Base-by-base conservation (phyloP, 2,888 invertebrate genomes). In the Noctua pronuba region DNA sequence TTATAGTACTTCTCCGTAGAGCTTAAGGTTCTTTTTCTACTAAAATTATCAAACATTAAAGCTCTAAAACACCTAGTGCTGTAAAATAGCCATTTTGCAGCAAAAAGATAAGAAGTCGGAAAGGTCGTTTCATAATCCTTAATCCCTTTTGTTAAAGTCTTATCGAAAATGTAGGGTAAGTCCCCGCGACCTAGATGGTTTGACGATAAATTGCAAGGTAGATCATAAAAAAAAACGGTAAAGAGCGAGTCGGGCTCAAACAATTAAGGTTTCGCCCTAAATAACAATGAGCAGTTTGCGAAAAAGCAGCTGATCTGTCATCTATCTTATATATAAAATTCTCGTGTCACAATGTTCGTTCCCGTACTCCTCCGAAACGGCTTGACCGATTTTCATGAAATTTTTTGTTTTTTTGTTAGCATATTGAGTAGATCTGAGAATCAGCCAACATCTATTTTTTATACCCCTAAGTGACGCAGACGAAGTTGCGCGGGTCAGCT, bases 111-210 rank as follows among this genome's bases (percentile, higher is more conserved):
- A 38, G 28, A 66, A n/a, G 11, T 66, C 66, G 5, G 2, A 38
- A 58, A 66, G 60, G 28, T n/a, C 31, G 28, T 13, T 55, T 13
- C 2, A n/a, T 70, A 67, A 70, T 77, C 60, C 55, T 49, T 71
- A 77, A 80, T 80, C 35, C 49, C 18, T 73, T 55, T 18, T 55
- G 44, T 58, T 66, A 60, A 52, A 49, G 46, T 62, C 24, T 49
- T 82, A 80, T 80, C 82, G 24, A 68, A 41, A 38, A 73, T 28
- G 18, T 38, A 79, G 70, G 82, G 66, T 78, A 82, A 82, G 69
- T 73, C 69, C 79, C 83, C 24, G 11, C 16, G 49, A 68, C 49
- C 13, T 41, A 55, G 28, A 83, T 66, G 24, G 6, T 66, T 35
- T 79, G 5, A 68, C 24, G 77, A 77, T 74, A 74, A 67, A 28